Percentiles rank a stretch among this genome's conserved stretches.
Evolutionary conservation across 2,888 invertebrate genomes (phyloP).

Genomic region (Ecdyonurus torrentis): DNA sequence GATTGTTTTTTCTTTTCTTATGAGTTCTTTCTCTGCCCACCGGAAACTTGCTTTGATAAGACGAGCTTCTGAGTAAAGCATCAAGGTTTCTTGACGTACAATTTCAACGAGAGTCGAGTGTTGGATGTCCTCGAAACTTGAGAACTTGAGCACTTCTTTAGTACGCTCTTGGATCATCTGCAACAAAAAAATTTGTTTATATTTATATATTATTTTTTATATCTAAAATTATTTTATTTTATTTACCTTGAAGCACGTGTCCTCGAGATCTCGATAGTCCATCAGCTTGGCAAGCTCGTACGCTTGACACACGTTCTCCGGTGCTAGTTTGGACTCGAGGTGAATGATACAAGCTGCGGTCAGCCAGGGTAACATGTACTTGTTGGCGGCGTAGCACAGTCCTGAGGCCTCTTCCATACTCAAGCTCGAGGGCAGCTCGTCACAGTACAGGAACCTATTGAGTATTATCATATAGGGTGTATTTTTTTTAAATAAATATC

Average conservation of each 20-base stretch:
- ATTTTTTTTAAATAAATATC: too few relatives aligned
- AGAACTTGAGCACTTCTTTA: neutral
- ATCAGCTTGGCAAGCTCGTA: neutral
- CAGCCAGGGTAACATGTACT: conserved; percentile 33
- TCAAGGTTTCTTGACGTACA: neutral
- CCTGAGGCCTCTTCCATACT: conserved; percentile 44
- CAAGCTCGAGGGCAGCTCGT: conserved; percentile 33
- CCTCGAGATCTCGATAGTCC: neutral
- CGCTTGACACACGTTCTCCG: neutral
- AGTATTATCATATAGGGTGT: too few relatives aligned
- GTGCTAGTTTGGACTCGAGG: neutral
- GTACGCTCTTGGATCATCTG: neutral
- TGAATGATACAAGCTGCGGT: neutral
- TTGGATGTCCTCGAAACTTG: neutral
- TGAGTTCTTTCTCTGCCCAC: neutral
- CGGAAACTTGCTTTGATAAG: neutral
- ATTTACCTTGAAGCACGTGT: neutral
- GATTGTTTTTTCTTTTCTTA: neutral
- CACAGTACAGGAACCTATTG: conserved; percentile 41
- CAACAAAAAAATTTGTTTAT: neutral
- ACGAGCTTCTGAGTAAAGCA: neutral
- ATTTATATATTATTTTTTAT: too few relatives aligned
- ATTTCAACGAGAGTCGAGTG: neutral
- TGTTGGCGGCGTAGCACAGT: conserved; percentile 44
- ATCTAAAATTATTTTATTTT: too few relatives aligned